Base-by-base conservation (phyloP, 2,888 invertebrate species). In the Thecophora atra region DNA sequence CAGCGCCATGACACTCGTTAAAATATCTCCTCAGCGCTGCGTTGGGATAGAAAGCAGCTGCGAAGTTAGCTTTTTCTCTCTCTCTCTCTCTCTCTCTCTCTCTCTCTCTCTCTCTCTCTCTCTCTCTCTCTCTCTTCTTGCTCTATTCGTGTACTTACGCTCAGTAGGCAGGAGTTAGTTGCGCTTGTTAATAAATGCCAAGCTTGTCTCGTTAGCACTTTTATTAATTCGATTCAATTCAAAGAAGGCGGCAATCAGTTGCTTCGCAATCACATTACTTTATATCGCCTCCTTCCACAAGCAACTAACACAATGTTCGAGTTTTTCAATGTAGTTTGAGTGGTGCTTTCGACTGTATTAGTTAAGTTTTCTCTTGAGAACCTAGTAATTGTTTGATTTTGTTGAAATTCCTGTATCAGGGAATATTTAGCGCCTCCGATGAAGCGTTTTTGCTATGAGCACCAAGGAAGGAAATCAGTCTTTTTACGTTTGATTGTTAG, bases 181-280 rank as follows among this genome's bases (percentile, higher is more conserved):
- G 26, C n/a, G 30, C 51, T 60, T 51, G 62, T 52, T 70, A 70
- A 70, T 70, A 62, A 52, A 70, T 51, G 70, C 62, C 70, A 70
- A 37, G 15, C 68, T 68, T 73, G 77, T 73, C 81, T 79, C 80
- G 81, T 82, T 81, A 81, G 81, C 76, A 78, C 76, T 81, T 82
- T 80, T 80, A 81, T 80, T 79, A 77, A 80, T 79, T 76, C 77
- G 76, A 56, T 66, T 74, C 62, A 21, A 42, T 42, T 63, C 56
- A 42, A 75, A 76, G 78, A 79, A 80, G 79, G 75, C 47, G 58
- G 56, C 24, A 8, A n/a, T 15, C 47, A n/a, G 47, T n/a, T 37
- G 1, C n/a, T n/a, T n/a, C n/a, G n/a, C 37, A 37, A 37, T 37
- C 11, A 0, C 37, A 37, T 1, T 2, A 37, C 37, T 37, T 37